Conservation (phyloP, 1,140 invertebrate genomes). For the Meloidogyne floridensis region DNA sequence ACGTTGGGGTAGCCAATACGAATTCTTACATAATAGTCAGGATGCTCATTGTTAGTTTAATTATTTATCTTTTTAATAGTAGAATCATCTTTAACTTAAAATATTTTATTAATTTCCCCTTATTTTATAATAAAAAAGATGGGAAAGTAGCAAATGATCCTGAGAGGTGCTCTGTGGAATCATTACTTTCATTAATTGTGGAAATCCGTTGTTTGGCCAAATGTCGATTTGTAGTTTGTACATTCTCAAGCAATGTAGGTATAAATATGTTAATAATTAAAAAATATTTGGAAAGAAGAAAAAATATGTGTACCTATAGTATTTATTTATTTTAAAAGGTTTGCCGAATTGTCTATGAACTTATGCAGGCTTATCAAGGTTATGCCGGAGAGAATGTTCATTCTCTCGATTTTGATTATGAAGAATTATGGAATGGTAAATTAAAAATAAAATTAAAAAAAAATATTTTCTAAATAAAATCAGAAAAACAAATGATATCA, state of each 20-base stretch:
- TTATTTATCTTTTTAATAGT: too few relatives aligned
- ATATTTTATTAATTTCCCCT: too few relatives aligned
- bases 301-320: too few relatives aligned
- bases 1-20: not conserved
- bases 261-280: not conserved
- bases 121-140: not conserved
- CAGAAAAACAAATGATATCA: not conserved
- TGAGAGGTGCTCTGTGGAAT: constrained; percentile 67
- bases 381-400: constrained; percentile 59
- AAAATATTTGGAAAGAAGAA: too few relatives aligned
- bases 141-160: not conserved
- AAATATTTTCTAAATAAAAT: not conserved
- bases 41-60: not conserved
- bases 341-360: constrained; percentile 62
- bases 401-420: constrained; percentile 47
- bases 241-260: constrained; percentile 70
- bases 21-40: not conserved
- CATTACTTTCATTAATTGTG: constrained; percentile 68
- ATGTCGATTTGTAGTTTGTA: constrained; percentile 69
- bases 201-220: constrained; percentile 66
- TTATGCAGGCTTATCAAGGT: constrained; percentile 55
- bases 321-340: constrained; percentile 42
- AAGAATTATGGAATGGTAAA: not conserved
- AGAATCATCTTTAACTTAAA: too few relatives aligned
- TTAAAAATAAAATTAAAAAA: not conserved